phyloP scores from a whole-genome alignment of 2,888 invertebrate species.

The Coleophora flavipennella region DNA sequence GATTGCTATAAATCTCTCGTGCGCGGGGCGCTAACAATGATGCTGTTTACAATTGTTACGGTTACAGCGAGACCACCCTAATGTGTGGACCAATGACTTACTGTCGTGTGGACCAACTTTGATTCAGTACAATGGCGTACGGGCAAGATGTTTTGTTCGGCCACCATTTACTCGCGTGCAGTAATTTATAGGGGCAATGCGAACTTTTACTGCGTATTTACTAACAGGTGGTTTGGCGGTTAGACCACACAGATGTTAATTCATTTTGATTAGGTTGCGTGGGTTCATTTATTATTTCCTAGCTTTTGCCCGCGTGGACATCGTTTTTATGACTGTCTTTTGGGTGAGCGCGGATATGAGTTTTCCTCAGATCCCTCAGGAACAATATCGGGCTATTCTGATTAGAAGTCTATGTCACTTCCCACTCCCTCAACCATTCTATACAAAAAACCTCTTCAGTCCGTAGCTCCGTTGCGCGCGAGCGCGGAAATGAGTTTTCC shows the following conservation, averaged over 20 bases:
- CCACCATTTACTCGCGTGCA: constrained; percentile 6
- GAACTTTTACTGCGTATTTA: constrained; percentile 15
- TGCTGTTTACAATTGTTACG: constrained; percentile 49
- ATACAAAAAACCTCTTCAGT: too few relatives aligned
- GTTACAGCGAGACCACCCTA: constrained; percentile 49
- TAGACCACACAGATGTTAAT: constrained; percentile 14
- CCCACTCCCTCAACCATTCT: too few relatives aligned
- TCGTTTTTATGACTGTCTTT: too few relatives aligned
- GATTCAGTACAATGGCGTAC: constrained; percentile 25
- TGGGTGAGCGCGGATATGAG: too few relatives aligned
- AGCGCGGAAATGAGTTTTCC: too few relatives aligned
- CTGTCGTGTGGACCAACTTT: constrained; percentile 29
- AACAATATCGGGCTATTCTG: too few relatives aligned
- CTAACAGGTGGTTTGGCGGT: constrained; percentile 18
- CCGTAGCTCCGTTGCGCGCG: too few relatives aligned
- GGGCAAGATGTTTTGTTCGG: constrained; percentile 32
- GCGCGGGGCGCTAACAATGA: constrained; percentile 42
- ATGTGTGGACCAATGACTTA: constrained; percentile 24
- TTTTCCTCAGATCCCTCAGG: too few relatives aligned
- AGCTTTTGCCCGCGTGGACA: too few relatives aligned
- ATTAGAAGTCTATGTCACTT: too few relatives aligned
- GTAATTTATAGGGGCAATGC: constrained; percentile 35
- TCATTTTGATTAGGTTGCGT: neutral
- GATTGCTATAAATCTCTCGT: constrained; percentile 53
- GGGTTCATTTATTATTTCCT: too few relatives aligned